Percentiles rank a stretch among this genome's conserved stretches.
Conservation (phyloP, 2,888 invertebrate genomes). For the Elysia crispata region DNA sequence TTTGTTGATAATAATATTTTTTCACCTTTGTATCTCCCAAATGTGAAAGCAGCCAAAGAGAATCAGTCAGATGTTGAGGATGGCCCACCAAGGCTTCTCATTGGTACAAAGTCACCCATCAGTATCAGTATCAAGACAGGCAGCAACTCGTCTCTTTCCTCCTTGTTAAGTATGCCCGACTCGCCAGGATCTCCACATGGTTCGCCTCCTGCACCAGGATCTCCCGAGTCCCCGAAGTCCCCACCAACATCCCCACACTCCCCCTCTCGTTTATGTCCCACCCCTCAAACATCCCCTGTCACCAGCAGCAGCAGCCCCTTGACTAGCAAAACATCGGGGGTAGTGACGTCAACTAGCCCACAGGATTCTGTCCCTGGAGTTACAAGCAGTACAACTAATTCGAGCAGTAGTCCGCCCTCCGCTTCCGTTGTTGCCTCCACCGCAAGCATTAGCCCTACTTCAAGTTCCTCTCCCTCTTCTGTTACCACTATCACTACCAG, state of each 20-base stretch:
- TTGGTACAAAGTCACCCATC: constrained; percentile 61
- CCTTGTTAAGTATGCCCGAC: constrained; percentile 64
- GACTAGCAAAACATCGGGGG: no score
- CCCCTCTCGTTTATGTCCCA: constrained; percentile 48
- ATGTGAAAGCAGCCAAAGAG: constrained; percentile 61
- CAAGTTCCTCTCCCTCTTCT: constrained; percentile 22
- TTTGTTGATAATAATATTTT: constrained; percentile 27
- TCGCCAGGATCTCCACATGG: constrained; percentile 63
- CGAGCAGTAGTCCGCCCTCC: no score
- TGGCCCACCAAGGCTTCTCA: constrained; percentile 63
- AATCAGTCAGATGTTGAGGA: constrained; percentile 64
- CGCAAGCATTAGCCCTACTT: constrained; percentile 2
- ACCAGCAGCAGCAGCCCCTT: background rate
- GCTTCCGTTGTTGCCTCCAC: no score
- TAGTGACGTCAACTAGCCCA: no score
- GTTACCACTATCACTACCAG: constrained; percentile 26
- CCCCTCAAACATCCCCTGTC: constrained; percentile 52
- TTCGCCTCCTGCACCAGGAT: constrained; percentile 60
- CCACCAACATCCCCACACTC: constrained; percentile 47
- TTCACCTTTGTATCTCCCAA: background rate
- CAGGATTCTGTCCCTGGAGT: no score
- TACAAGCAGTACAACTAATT: no score
- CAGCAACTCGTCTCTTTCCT: constrained; percentile 62
- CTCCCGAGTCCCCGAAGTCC: constrained; percentile 61
- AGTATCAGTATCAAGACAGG: constrained; percentile 64